Percentiles rank a stretch among this genome's conserved stretches.
phyloP scores from a whole-genome alignment of 2,888 invertebrate species.

The Amphimallon solstitiale region DNA sequence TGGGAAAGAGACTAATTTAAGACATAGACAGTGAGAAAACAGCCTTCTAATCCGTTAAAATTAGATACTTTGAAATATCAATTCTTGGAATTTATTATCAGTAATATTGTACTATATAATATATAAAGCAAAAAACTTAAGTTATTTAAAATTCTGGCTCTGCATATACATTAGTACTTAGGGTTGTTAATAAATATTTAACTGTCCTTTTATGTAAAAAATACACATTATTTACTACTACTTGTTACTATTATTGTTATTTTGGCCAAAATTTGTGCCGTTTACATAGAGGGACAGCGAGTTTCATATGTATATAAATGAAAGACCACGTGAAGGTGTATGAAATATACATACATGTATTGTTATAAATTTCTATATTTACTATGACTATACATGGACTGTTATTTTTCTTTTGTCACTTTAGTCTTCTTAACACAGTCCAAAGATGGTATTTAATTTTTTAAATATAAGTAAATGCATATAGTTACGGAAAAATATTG shows the following conservation, averaged over 20 bases:
- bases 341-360: constrained; percentile 49
- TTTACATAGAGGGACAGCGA: constrained; percentile 40
- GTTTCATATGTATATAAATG: constrained; percentile 53
- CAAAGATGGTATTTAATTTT: constrained; percentile 7
- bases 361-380: constrained; percentile 58
- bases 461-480: background rate
- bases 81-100: constrained; percentile 44
- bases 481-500: constrained; percentile 25
- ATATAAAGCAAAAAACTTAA: constrained; percentile 45
- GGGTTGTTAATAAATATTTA: constrained; percentile 41
- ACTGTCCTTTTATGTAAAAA: constrained; percentile 29
- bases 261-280: background rate
- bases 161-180: constrained; percentile 44
- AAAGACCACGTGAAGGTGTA: constrained; percentile 57
- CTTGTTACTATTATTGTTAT: background rate
- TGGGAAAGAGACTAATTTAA: constrained; percentile 64
- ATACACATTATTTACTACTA: background rate
- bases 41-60: constrained; percentile 25
- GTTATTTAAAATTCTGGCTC: constrained; percentile 46
- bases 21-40: constrained; percentile 62
- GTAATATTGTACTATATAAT: constrained; percentile 32
- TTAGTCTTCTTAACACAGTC: constrained; percentile 23
- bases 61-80: constrained; percentile 40
- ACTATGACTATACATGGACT: constrained; percentile 55
- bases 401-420: constrained; percentile 55